A percentile compares a stretch with the other conserved stretches of the same genome.
phyloP scores from a whole-genome alignment of 2,888 invertebrate genomes.

The Phortica okadai region DNA sequence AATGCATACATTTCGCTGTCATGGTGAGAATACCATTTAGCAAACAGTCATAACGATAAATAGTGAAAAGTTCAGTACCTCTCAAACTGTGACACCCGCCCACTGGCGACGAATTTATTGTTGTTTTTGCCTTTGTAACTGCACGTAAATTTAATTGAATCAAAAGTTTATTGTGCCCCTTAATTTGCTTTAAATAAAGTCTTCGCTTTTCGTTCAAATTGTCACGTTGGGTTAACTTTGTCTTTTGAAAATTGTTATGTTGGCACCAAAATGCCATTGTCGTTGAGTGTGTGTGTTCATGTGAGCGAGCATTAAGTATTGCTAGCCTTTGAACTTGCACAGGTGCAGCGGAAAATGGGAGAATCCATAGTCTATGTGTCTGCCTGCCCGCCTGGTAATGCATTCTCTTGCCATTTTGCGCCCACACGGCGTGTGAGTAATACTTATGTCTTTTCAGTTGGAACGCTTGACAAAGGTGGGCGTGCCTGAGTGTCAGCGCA shows the following conservation, averaged over 20 bases:
- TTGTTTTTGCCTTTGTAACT: slow-evolving; percentile 24
- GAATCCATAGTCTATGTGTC: slow-evolving; percentile 42
- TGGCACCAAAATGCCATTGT: slow-evolving; percentile 50
- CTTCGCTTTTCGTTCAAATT: slow-evolving; percentile 53
- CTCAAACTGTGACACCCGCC: background rate
- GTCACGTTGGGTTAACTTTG: slow-evolving; percentile 66
- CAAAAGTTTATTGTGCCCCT: slow-evolving; percentile 60
- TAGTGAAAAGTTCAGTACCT: background rate
- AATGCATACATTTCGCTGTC: too few species aligned
- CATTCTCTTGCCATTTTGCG: background rate
- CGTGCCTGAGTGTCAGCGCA: background rate
- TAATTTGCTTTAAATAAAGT: slow-evolving; percentile 67
- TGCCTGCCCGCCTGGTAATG: background rate
- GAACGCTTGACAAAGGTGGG: background rate
- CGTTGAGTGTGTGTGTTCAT: slow-evolving; percentile 35
- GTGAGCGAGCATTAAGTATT: slow-evolving; percentile 61
- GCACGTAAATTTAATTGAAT: slow-evolving; percentile 62
- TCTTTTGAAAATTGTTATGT: slow-evolving; percentile 46
- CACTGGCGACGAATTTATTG: background rate
- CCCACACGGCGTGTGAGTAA: background rate
- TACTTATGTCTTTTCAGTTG: background rate
- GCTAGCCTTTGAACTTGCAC: slow-evolving; percentile 61
- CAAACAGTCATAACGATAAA: background rate
- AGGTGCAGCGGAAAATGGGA: slow-evolving; percentile 42
- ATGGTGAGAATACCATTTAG: too few species aligned